Evolutionary conservation across 1,140 invertebrate genomes (phyloP).

Genomic region (Saccostrea echinata): DNA sequence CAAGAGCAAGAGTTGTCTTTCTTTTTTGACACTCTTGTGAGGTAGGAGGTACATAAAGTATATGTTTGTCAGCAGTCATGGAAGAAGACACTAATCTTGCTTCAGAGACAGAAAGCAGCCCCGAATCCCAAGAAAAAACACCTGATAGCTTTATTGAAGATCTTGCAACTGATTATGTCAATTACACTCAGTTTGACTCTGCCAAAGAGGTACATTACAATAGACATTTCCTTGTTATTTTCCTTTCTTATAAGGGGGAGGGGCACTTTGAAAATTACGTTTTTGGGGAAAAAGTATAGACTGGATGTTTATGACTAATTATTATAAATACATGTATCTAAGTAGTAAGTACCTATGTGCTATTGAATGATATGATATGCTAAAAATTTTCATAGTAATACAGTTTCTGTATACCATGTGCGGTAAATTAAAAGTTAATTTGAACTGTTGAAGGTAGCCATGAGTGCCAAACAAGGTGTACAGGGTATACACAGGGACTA

Average conservation of each 20-base stretch:
- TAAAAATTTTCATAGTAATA: too few relatives aligned
- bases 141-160: not conserved
- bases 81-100: not conserved
- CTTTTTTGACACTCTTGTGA: not conserved
- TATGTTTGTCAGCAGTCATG: conserved; percentile 10
- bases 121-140: not conserved
- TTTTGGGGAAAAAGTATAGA: not conserved
- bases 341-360: too few relatives aligned
- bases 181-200: conserved; percentile 8
- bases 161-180: conserved; percentile 13
- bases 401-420: too few relatives aligned
- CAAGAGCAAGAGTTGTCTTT: not conserved
- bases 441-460: too few relatives aligned
- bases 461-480: too few relatives aligned
- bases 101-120: not conserved
- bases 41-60: not conserved
- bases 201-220: conserved; percentile 4
- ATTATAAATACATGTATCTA: not conserved
- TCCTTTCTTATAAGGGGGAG: not conserved
- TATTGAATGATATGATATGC: too few relatives aligned
- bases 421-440: too few relatives aligned
- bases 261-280: not conserved
- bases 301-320: not conserved
- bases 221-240: not conserved
- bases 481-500: too few relatives aligned